Evolutionary conservation across 2,113 vertebrate species (phyloP), one percentile per base, ranked within the genome.

Genomic region (Saguinus imperator): DNA sequence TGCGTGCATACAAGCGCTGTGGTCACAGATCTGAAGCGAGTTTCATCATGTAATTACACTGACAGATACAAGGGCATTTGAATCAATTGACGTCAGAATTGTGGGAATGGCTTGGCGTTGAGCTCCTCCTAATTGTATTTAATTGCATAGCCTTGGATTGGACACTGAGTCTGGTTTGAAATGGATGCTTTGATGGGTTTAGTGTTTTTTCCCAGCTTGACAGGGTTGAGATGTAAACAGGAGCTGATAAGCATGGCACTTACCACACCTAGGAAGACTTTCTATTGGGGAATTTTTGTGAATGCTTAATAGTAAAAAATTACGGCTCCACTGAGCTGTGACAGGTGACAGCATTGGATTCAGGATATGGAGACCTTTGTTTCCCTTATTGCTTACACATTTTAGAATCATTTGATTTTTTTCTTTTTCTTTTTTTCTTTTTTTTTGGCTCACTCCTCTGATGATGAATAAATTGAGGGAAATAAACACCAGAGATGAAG

Each of bases 151-250:
- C 75, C 48, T 90, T 52, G 4, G 61, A 76, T 94, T 37, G 52
- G 87, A 89, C 79, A 75, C 8, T 4, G n/a, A 61, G 21, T 93
- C 95, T 96, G 93, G 32, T 87, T 96, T 96, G 90, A 64, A 79
- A n/a, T 80, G 96, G 77, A 91, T 77, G 89, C 40, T 77, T 68
- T 82, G 79, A 87, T 64, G 77, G 75, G 76, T 81, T 93, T 52
- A 77, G 40, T 94, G 89, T 97, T 98, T 97, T 89, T 76, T 94
- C 90, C 55, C 75, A 58, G 76, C 89, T 91, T 97, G 89, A 50
- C 83, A 95, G 91, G 96, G 35, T 55, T 82, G 96, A 85, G 94
- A 92, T 0, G 8, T 37, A 92, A 97, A 92, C 76, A 73, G 29
- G 37, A 87, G 73, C 91, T 96, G 92, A 87, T 83, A 92, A 89